Base-by-base conservation (phyloP, 2,888 invertebrate species). In the Coelinius sp. region DNA sequence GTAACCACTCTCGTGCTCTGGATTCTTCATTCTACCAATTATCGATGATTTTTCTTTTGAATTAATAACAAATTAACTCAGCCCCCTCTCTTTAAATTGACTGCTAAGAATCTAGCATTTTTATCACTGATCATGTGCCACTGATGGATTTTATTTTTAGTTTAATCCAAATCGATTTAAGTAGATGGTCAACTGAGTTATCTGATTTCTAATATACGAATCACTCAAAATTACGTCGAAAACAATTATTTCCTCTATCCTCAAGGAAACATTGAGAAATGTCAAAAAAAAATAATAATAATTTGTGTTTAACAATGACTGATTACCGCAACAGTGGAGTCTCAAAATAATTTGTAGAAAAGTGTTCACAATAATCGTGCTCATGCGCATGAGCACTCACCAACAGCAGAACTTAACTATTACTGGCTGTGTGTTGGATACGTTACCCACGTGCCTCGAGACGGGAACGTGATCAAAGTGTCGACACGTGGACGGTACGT, bases 1-100 rank as follows among this genome's bases (percentile, higher is more conserved):
- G 87, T 94, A 95, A 77, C 94, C 94, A 87, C 94, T 94, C 89
- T 95, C 95, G 90, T 94, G 93, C 80, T 93, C 93, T 79, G 91
- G 91, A 81, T 92, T 91, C 81, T 92, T 92, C 82, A 82, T 79
- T 35, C 17, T 56, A 41, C 10, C 22, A 4, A 12, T 38, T 59
- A 1, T 8, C 14, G 6, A n/a, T n/a, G n/a, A n/a, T n/a, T n/a
- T n/a, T n/a, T 41, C 12, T n/a, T 41, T 20, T 3, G 20, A 49
- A 49, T 49, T 20, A 49, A 49, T 49, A 49, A 49, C 17, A 7
- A 17, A 49, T 20, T 49, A 49, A 49, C 20, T 20, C 17, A 49
- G 20, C 20, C 49, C 20, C 35, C 20, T 17, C 20, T n/a, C n/a
- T n/a, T n/a, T n/a, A n/a, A 31, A 35, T 22, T 17, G 6, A 31